A percentile compares a stretch with the other conserved stretches of the same genome.
Conservation (phyloP, 2,113 vertebrate genomes). For the Aythya baeri region DNA sequence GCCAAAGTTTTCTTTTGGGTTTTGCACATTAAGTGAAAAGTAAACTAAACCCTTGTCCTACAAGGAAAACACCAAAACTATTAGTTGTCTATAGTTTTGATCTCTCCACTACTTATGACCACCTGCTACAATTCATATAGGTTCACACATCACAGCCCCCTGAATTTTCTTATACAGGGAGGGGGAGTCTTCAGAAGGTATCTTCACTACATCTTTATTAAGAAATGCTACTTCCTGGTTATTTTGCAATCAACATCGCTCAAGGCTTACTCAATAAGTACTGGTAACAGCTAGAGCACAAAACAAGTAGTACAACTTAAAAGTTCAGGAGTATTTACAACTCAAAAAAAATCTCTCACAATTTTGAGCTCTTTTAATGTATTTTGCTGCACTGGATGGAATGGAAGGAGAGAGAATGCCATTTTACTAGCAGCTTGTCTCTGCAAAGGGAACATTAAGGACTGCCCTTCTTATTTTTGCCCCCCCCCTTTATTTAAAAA, state of each 20-base stretch:
- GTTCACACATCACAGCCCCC: neutral
- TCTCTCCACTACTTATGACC: neutral
- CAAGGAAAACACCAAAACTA: neutral
- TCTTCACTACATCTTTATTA: neutral
- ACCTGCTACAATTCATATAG: neutral
- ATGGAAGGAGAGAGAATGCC: neutral
- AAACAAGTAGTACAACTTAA: neutral
- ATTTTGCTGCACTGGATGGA: neutral
- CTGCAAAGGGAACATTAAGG: neutral
- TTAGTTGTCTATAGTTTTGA: neutral
- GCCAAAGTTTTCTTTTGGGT: neutral
- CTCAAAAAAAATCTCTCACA: neutral
- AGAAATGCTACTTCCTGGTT: neutral
- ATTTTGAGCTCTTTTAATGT: neutral
- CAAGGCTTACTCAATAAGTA: neutral
- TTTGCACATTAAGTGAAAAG: neutral
- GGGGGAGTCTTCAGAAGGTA: neutral
- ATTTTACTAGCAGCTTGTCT: constrained; percentile 42
- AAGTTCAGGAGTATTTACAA: neutral
- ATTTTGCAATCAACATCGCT: neutral
- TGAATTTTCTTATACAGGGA: neutral
- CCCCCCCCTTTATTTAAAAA: neutral
- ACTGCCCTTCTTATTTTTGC: constrained; percentile 25
- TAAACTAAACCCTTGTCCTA: neutral
- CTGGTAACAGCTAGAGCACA: neutral